phyloP scores from a whole-genome alignment of 2,888 invertebrate genomes.

The Carabus problematicus region DNA sequence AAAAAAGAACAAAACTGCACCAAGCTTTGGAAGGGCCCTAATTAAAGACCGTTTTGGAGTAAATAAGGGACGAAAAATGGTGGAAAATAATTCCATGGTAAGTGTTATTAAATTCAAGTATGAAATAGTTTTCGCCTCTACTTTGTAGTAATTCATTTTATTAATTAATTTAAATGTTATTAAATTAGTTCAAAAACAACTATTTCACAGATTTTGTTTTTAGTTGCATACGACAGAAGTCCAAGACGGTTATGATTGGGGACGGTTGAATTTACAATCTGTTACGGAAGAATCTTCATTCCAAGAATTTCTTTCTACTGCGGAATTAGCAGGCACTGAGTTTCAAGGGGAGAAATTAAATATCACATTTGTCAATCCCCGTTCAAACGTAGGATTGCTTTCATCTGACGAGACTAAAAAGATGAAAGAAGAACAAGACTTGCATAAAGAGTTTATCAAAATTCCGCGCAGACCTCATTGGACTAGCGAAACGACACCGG shows the following conservation, averaged over 20 bases:
- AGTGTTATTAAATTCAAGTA: constrained; percentile 45
- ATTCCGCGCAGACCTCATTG: constrained; percentile 91
- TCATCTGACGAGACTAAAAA: constrained; percentile 65
- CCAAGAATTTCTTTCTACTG: constrained; percentile 94
- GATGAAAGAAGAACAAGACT: constrained; percentile 63
- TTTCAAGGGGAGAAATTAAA: constrained; percentile 92
- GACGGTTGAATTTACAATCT: constrained; percentile 86
- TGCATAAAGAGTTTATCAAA: constrained; percentile 69
- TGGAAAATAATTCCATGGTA: constrained; percentile 79
- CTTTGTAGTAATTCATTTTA: no score
- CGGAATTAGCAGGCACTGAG: constrained; percentile 92
- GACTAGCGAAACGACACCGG: constrained; percentile 75
- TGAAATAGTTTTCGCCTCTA: no score
- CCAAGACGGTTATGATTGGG: constrained; percentile 92
- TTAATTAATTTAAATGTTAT: no score
- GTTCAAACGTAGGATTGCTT: constrained; percentile 67
- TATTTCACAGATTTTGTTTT: constrained; percentile 46
- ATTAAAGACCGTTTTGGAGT: constrained; percentile 79
- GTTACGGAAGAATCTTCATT: constrained; percentile 96
- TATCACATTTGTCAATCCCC: constrained; percentile 75
- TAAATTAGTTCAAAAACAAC: no score
- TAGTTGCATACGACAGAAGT: constrained; percentile 87
- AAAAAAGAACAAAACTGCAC: constrained; percentile 70
- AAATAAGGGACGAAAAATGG: constrained; percentile 68
- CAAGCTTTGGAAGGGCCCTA: constrained; percentile 70